Base-by-base conservation (phyloP, 2,888 invertebrate species). In the Eueremaeus valkanovi region DNA sequence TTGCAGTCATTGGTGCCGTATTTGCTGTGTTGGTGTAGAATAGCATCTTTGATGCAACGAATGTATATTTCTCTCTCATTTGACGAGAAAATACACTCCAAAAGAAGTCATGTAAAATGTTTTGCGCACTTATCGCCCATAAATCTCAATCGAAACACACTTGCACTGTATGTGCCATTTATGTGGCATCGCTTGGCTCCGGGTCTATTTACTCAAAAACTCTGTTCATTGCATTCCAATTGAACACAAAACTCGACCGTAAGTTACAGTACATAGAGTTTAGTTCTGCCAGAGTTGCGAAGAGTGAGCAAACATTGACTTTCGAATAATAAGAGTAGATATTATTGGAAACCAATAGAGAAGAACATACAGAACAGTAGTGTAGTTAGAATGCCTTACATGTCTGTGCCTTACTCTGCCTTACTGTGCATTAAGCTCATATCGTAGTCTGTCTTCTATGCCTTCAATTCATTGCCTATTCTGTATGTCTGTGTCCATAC, bases 61-160 rank as follows among this genome's bases (percentile, higher is more conserved):
- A 66, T 66, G 66, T 36, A 36, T 66, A 36, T 66, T 66, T 36
- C 5, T 66, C 66, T 66, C 36, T 66, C 40, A 66, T 66, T 66
- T 66, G 66, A 66, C 66, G 66, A 66, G 66, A 66, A 66, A 66
- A 66, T 61, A 24, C 66, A 66, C 66, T 66, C 66, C 3, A 66
- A 66, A 66, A 24, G 55, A 24, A 21, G 36, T n/a, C 2, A 36
- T 63, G 29, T 29, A 6, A 18, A 33, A 63, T 66, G 66, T 66
- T 66, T 36, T 66, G 66, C 66, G 66, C 66, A 66, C 18, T 66
- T 36, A 66, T 36, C 36, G 40, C 36, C 36, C 18, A 24, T 63
- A 31, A 31, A 31, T 63, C 31, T 21, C 36, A 66, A 36, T 36
- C 27, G 18, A 3, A 33, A 63, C 36, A 66, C 66, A 66, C 66